A percentile compares a stretch with the other conserved stretches of the same genome.
These are phyloP conservation scores for Caenorhabditis macrosperma DNA, from an alignment of 2,888 invertebrate species.

Conservation along the genomic window DNA sequence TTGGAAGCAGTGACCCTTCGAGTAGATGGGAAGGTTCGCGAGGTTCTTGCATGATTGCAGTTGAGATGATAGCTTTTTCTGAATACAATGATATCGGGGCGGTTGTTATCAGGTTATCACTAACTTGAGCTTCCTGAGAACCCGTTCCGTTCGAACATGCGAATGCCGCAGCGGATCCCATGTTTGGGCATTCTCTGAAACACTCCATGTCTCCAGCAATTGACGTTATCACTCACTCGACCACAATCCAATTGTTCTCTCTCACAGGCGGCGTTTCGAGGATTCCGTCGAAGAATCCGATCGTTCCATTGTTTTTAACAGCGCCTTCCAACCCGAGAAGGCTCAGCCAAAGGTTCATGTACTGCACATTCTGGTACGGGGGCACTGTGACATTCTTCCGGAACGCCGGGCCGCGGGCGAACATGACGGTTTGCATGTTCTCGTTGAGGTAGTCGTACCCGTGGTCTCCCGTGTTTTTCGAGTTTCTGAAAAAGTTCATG, in stretches of 20 bases:
- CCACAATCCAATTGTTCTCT: conserved; percentile 31
- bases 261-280: conserved; percentile 23
- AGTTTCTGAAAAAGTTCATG: conserved; percentile 26
- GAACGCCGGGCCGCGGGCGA: conserved; percentile 76
- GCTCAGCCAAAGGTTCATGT: conserved; percentile 72
- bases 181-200: conserved; percentile 37
- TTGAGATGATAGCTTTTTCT: conserved; percentile 18
- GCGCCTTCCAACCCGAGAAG: conserved; percentile 46
- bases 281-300: conserved; percentile 67
- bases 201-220: background rate
- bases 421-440: conserved; percentile 77
- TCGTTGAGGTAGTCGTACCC: conserved; percentile 74
- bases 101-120: background rate
- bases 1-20: conserved; percentile 45
- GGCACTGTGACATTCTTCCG: conserved; percentile 58
- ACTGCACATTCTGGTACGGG: conserved; percentile 77
- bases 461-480: conserved; percentile 69
- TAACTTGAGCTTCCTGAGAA: background rate
- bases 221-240: conserved; percentile 11
- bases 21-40: conserved; percentile 35
- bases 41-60: background rate
- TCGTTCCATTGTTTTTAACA: conserved; percentile 74
- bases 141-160: background rate
- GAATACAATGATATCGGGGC: too few species aligned
- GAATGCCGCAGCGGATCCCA: conserved; percentile 11